Evolutionary conservation across 1,140 invertebrate species (phyloP), one percentile per base, ranked within the genome.

Genomic region (Potamilus streckersoni): DNA sequence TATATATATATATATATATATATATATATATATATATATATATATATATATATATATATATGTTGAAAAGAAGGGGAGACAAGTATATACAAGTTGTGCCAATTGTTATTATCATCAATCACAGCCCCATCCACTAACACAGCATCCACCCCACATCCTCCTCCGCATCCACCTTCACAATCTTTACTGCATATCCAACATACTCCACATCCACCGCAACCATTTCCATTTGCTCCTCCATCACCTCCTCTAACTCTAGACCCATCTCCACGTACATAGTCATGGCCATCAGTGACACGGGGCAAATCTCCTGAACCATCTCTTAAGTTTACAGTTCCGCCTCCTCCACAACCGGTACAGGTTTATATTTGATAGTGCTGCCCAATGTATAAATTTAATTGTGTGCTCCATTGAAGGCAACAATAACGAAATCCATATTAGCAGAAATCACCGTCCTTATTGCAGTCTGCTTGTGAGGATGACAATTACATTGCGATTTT

Each of bases 351-450:
- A 67, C 75, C 77, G 19, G 68, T 79, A 67, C 73, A 80, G 20
- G 64, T 69, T 17, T 80, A 62, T 1, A 69, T 61, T 2, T 74
- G 74, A 55, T 73, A 80, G 8, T 57, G 61, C 27, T 62, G 17
- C 8, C 65, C 11, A 17, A 86, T 67, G 65, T 81, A 84, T 60
- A 76, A 63, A 71, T 87, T 88, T 60, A 79, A 83, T 20, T 86
- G 85, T 3, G 85, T 84, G 63, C 77, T 74, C 31, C 77, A 70
- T 13, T 82, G 23, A 38, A 80, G 83, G 1, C 87, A 14, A 86
- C 87, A 64, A 80, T 68, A 17, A 84, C 71, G 68, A 86, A 80
- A 15, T 69, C 61, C 77, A 88, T 80, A 23, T 78, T 69, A 27
- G 85, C 85, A 15, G 82, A 84, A 1, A 86, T 79, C 27, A 84